Percentiles rank a stretch among this genome's conserved stretches.
Conservation (phyloP, 1,140 invertebrate genomes). For the Leptoteleia sp. region DNA sequence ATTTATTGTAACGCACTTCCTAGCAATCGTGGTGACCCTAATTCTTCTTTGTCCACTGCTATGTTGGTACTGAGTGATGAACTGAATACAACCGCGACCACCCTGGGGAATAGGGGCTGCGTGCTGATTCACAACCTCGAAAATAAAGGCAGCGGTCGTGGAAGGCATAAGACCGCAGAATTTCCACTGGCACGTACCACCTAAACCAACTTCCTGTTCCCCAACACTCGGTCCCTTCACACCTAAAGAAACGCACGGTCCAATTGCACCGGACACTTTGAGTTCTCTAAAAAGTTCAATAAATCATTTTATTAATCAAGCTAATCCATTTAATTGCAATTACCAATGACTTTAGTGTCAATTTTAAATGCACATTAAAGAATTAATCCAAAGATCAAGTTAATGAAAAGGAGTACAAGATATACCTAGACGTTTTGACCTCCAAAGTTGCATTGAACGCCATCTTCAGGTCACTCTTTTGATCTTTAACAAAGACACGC, state of each 20-base stretch:
- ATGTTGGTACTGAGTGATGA: conserved; percentile 99
- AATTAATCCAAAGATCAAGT: too few relatives aligned
- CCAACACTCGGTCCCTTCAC: conserved; percentile 95
- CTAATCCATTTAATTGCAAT: too few relatives aligned
- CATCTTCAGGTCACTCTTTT: conserved; percentile 97
- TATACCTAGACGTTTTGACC: conserved; percentile 90
- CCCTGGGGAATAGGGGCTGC: conserved; percentile 97
- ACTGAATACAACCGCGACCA: conserved; percentile 97
- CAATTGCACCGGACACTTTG: conserved; percentile 97
- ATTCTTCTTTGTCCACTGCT: conserved; percentile 97
- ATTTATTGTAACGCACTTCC: conserved; percentile 86
- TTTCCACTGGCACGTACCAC: conserved; percentile 99
- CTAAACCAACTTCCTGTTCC: conserved; percentile 98
- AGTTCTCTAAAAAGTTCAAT: conserved; percentile 83
- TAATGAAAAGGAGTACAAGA: too few relatives aligned
- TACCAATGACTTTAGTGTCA: too few relatives aligned
- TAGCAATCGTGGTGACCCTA: conserved; percentile 96
- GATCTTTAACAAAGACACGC: conserved; percentile 96
- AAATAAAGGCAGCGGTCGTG: conserved; percentile 96
- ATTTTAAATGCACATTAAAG: too few relatives aligned
- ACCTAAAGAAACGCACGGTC: conserved; percentile 96
- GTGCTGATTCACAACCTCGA: conserved; percentile 99
- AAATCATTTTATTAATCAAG: background rate
- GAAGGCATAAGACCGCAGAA: conserved; percentile 96
- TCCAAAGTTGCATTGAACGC: conserved; percentile 98